Evolutionary conservation across 92 coral and sea anemone species (phyloP), one percentile per base, ranked within the genome.

Genomic region (Pocillopora grandis): DNA sequence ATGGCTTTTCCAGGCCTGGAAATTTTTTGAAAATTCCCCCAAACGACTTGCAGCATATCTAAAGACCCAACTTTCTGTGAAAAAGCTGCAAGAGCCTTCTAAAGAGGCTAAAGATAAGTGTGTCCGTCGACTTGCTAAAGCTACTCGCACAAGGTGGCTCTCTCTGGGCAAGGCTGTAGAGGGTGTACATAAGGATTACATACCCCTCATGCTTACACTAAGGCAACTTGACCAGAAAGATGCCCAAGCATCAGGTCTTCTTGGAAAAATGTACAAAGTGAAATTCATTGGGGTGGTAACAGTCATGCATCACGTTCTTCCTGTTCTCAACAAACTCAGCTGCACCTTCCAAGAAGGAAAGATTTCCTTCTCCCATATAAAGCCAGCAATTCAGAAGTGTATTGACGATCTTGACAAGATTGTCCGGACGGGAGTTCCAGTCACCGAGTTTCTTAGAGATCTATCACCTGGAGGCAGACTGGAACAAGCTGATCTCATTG

Each of bases 221-320:
- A 18, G 20, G 55, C 66, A 78, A 21, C 73, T 78, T 62, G 80
- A 78, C 42, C 8, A 78, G 65, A 57, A 19, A 1, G 84, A 86
- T 75, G 76, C 84, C 12, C 84, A 78, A 37, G 89, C 89, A 18
- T 59, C 75, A 68, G 89, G 89, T 15, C 77, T 86, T 20, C 84
- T 59, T 8, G 73, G 78, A 37, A 85, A 77, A 16, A 77, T 85
- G 84, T 16, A 85, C 18, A 70, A 77, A 0, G 11, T 31, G 12
- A 77, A 85, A 62, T 85, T 85, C 59, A 85, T 85, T 67, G 82
- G 82, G 17, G 76, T 66, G 12, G 77, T 84, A 0, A 67, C 82
- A 19, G 12, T 76, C n/a, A 76, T 85, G 77, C 59, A 85, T 19
- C 83, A 77, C 61, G 33, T 76, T 0, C 67, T 85, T 23, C 88